Base-by-base conservation (phyloP, 2,797 vertebrate species). In the Glyptemys insculpta region DNA sequence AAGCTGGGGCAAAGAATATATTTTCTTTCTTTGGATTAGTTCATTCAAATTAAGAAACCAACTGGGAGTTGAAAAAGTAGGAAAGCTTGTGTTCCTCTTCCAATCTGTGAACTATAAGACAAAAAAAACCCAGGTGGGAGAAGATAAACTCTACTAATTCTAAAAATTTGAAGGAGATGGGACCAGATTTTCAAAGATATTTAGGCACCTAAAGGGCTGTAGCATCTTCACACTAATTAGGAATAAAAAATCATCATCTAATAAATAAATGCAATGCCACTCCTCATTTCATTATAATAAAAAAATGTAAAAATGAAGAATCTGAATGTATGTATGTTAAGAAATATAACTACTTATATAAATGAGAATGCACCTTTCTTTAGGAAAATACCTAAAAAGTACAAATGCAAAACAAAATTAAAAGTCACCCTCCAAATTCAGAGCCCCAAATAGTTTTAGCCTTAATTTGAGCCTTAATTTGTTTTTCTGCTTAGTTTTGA, bases 391-490 rank as follows among this genome's bases (percentile, higher is more conserved):
- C 34, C 62, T 37, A 68, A 65, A 65, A n/a, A 2, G 8, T 68
- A 68, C 34, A 68, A 68, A 68, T 37, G 62, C 34, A 68, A 37
- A 68, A 68, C 34, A 68, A 31, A 62, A 62, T 34, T 18, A 21
- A 68, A 68, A n/a, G 62, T 68, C 62, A 37, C 15, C 34, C 34
- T 49, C 37, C 84, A 57, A 31, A 87, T 16, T 25, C n/a, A 82
- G 23, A 84, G 5, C 34, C 74, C 52, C 41, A 59, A 4, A 3
- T 54, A 59, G 72, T 92, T 95, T 89, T 86, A 93, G 87, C 23
- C 1, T 11, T 0, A 0, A 2, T 80, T 10, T 72, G 86, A 93
- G 87, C 23, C 2, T 11, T 0, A 0, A 2, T 80, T 10, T 72
- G 86, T 80, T 84, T 57, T 23, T 90, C 15, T 83, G 25, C 34